Percentiles rank a stretch among this genome's conserved stretches.
phyloP scores from a whole-genome alignment of 1,140 invertebrate genomes.

The Steinernema feltiae region DNA sequence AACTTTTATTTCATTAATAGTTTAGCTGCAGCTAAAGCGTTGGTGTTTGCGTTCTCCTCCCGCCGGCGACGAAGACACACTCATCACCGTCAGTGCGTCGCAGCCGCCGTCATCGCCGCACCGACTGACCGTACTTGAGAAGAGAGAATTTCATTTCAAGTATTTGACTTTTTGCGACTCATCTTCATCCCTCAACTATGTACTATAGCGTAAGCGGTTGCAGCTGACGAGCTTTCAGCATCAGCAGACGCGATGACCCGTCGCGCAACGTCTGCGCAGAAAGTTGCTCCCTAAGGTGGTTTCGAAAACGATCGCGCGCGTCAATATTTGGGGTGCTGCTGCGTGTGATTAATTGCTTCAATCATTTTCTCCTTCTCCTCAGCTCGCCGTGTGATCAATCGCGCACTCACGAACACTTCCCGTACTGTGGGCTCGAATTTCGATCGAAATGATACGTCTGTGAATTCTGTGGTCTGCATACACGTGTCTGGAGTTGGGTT shows the following conservation, averaged over 20 bases:
- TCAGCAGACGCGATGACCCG: too few species aligned
- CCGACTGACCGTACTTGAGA: conserved; percentile 2
- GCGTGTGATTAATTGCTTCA: not conserved
- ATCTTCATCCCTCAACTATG: not conserved
- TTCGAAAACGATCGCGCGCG: not conserved
- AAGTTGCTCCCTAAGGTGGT: too few species aligned
- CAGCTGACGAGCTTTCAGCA: too few species aligned
- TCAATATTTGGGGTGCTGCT: not conserved
- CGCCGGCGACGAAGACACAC: not conserved
- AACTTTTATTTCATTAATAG: not conserved
- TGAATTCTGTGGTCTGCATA: too few species aligned
- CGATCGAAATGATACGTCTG: too few species aligned
- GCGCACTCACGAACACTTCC: not conserved
- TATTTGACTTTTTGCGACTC: conserved; percentile 12
- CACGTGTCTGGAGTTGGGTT: too few species aligned
- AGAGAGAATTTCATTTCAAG: conserved; percentile 13
- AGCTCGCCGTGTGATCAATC: not conserved
- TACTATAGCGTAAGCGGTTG: not conserved
- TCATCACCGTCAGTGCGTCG: too few species aligned
- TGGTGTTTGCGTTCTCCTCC: not conserved
- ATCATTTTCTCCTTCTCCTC: not conserved
- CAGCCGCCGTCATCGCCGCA: not conserved
- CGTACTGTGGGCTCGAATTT: too few species aligned
- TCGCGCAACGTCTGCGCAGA: too few species aligned
- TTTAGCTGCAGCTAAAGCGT: not conserved